Evolutionary conservation across 1,140 invertebrate species (phyloP).

Genomic region (Drosophila malerkotliana): DNA sequence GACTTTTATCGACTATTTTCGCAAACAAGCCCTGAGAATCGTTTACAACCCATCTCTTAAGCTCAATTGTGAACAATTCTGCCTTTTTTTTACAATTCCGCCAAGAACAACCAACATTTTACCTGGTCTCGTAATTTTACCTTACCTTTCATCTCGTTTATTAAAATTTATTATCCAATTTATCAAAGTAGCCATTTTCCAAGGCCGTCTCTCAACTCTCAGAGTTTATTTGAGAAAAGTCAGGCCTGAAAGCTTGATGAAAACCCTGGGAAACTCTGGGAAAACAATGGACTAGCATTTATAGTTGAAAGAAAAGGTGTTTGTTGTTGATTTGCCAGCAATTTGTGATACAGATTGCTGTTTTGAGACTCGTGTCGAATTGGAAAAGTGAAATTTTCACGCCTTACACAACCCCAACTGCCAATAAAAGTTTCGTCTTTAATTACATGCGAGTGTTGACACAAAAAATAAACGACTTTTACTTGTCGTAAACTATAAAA

Average conservation of each 20-base stretch:
- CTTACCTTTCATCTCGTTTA: not conserved
- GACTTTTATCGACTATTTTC: no score
- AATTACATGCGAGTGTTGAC: slow-evolving; percentile 23
- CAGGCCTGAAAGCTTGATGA: slow-evolving; percentile 11
- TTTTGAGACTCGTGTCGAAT: slow-evolving; percentile 17
- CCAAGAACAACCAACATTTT: not conserved
- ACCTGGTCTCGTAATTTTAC: no score
- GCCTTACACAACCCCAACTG: slow-evolving; percentile 13
- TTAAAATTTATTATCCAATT: not conserved
- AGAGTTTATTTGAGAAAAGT: slow-evolving; percentile 26
- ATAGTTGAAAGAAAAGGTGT: slow-evolving; percentile 14
- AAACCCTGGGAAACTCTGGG: slow-evolving; percentile 18
- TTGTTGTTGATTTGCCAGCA: slow-evolving; percentile 15
- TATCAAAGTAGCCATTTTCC: slow-evolving; percentile 1
- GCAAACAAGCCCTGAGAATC: no score
- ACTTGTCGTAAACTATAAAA: slow-evolving; percentile 7
- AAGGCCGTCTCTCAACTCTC: slow-evolving; percentile 10
- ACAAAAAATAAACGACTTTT: slow-evolving; percentile 20
- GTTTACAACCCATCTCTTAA: no score
- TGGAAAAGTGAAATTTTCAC: slow-evolving; percentile 42
- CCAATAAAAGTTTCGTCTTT: slow-evolving; percentile 7
- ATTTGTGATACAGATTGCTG: slow-evolving; percentile 21
- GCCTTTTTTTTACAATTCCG: no score
- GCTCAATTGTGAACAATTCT: no score
- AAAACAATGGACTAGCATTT: slow-evolving; percentile 24